Base-by-base conservation (phyloP, 2,113 vertebrate genomes). In the Nycticebus coucang region DNA sequence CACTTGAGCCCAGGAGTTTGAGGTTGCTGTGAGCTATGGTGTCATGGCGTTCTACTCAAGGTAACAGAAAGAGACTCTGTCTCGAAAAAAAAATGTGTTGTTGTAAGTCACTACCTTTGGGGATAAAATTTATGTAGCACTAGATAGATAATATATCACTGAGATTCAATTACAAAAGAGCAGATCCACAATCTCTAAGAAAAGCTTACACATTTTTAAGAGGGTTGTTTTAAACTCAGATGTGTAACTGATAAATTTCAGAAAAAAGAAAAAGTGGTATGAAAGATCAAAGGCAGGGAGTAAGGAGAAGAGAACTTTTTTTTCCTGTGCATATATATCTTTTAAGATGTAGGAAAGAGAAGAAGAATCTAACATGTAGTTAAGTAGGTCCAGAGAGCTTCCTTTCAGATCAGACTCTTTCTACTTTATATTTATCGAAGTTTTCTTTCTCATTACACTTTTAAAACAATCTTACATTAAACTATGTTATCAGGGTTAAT, bases 161-260 rank as follows among this genome's bases (percentile, higher is more conserved):
- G 66, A 77, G 55, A 90, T 2, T 79, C 30, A 53, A 55, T 74
- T 59, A 24, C 8, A 28, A 18, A 18, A 3, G 4, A 84, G 9
- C 53, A 62, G 45, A 12, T 77, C 62, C 62, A 95, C 19, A 35
- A n/a, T 18, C 22, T 87, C 14, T 77, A 24, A 33, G 68, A 71
- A 60, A 24, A 64, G 13, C 66, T 64, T 64, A 28, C 55, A 33
- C 62, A 45, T 53, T 82, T 45, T 83, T 93, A 41, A 68, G 62
- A 82, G 19, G 30, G 60, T 37, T 86, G 26, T 86, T 93, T 94
- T 41, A 92, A 93, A 86, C 35, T 88, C 41, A 82, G 60, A 74
- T 81, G 21, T 77, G 5, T 71, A 85, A 89, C 7, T 86, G 60
- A 71, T 82, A 59, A 37, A 55, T 66, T 78, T 89, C n/a, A 83